Base-by-base conservation (phyloP, 2,888 invertebrate species). In the Hypselothyrea guttata region DNA sequence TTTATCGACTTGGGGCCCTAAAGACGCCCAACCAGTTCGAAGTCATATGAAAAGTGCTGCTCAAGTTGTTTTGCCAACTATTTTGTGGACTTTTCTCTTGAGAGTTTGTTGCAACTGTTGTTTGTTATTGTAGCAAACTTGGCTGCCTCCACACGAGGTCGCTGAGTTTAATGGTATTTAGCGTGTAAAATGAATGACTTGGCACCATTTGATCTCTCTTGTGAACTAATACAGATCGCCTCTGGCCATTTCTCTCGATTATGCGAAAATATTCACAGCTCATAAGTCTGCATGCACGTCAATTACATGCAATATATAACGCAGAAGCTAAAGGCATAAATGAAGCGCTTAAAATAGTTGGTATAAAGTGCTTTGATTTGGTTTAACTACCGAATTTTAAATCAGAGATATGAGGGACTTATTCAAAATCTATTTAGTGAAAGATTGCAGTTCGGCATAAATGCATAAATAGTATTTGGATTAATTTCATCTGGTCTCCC, bases 31-130 rank as follows among this genome's bases (percentile, higher is more conserved):
- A 40, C 15, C 35, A 40, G 35, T 27, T 63, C 35, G n/a, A 37
- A 44, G 55, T 44, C 49, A 37, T 47, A 42, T 44, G 54, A 52
- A 34, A 31, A 46, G 52, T 57, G 40, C 42, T 7, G 45, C 45
- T 45, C 27, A 47, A 63, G 33, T 75, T 82, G 83, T 75, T 75
- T 78, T 77, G 75, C 58, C 83, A 77, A 82, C 70, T 72, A 70
- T 71, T 58, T 58, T 59, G 49, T 42, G 34, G 37, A 7, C 27
- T 2, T 22, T 22, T 22, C 22, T 22, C 22, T 22, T 22, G 22
- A 22, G 5, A 22, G 49, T 38, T 8, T 34, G 7, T 9, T 42
- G 34, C 8, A 12, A 7, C 2, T 47, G 41, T 16, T 59, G 42
- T 30, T 44, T 28, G 9, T 16, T 16, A 11, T 30, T 45, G 18